Evolutionary conservation across 2,888 invertebrate species (phyloP).

Genomic region (Chrysolina haemoptera): DNA sequence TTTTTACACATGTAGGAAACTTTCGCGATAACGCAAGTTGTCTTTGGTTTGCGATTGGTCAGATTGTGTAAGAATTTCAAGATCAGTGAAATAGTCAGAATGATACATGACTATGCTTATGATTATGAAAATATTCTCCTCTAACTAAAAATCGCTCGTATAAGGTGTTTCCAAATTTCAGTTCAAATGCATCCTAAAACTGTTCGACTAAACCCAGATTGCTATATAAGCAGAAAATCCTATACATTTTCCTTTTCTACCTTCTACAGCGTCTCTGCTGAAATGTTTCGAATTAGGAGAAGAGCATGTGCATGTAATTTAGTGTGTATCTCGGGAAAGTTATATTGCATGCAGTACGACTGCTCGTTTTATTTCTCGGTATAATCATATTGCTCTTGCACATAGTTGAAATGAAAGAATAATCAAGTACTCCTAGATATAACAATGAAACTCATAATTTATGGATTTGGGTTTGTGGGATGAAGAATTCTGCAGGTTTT

Average conservation of each 20-base stretch:
- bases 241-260: background rate
- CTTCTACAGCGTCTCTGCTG: background rate
- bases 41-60: no score
- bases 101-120: no score
- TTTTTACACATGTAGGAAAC: no score
- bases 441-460: no score
- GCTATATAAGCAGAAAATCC: background rate
- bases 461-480: no score
- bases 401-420: background rate
- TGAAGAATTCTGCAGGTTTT: no score
- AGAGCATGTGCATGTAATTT: constrained; percentile 11
- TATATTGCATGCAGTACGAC: background rate
- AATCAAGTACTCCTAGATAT: no score
- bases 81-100: no score
- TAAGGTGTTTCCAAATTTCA: background rate
- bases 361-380: background rate
- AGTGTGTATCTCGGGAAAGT: background rate
- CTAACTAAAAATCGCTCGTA: no score
- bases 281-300: constrained; percentile 9
- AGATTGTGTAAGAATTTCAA: no score
- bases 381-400: background rate
- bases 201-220: background rate
- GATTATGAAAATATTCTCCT: no score
- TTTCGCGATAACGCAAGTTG: no score
- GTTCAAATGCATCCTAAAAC: background rate